Evolutionary conservation across 2,888 invertebrate genomes (phyloP), one percentile per base, ranked within the genome.

Genomic region (Caenorhabditis panamensis): DNA sequence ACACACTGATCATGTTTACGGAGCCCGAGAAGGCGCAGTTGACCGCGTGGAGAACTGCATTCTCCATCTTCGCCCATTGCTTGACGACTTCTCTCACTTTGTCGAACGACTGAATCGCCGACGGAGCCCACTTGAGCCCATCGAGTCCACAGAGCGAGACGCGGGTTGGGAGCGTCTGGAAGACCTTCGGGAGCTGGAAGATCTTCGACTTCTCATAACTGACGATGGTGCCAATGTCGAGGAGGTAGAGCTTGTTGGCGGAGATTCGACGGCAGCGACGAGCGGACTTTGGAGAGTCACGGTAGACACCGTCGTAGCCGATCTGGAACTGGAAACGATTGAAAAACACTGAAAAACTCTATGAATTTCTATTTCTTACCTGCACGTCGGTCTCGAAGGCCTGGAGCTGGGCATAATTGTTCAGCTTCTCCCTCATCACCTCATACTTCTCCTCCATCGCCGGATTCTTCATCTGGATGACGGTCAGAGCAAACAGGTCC

Each of bases 41-140:
- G 20, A 47, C 41, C 9, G 67, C 68, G n/a, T 67, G 62, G 53
- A 73, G 41, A 8, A 51, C 51, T 0, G 62, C 24, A 5, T 58
- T 51, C 31, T 73, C 73, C 41, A 67, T 54, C 2, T 28, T n/a
- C 6, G 63, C 59, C 79, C 79, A 79, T 13, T 73, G 62, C 41
- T 79, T 54, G 9, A 79, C 67, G 24, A 79, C 79, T 2, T 73
- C 73, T 9, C 79, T 73, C 44, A 79, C 68, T 22, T 73, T 79
- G 26, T 73, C 73, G 31, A 79, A 79, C 11, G 79, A 68, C 24
- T 51, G 68, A 26, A 79, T 68, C 13, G 79, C 73, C 1, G 63
- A 62, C 20, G 22, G 26, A 0, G 53, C 37, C 79, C 79, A 79
- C 13, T n/a, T 79, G 11, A 79, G 44, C 2, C 79, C 79, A 36